phyloP scores from a whole-genome alignment of 2,888 invertebrate species.

The Chironomus riparius region DNA sequence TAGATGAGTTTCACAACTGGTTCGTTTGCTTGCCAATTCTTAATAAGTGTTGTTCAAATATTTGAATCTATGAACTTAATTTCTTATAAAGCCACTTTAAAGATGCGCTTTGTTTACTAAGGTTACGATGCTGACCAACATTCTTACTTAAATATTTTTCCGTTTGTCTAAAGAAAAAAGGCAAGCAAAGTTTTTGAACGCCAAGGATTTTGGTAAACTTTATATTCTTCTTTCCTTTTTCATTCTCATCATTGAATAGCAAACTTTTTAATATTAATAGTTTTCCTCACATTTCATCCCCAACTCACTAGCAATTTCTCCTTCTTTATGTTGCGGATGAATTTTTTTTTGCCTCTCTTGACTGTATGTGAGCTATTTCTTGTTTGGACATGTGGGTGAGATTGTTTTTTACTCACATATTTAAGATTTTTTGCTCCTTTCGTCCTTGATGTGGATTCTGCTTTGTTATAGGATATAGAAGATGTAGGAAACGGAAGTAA shows the following conservation, averaged over 20 bases:
- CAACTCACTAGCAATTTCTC: background rate
- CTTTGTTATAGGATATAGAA: background rate
- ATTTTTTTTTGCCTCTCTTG: background rate
- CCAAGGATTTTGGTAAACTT: slow-evolving; percentile 22
- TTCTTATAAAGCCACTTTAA: too few relatives aligned
- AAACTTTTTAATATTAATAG: slow-evolving; percentile 24
- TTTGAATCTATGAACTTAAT: too few relatives aligned
- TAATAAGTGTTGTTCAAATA: too few relatives aligned
- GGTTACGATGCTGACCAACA: too few relatives aligned
- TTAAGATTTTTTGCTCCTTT: background rate
- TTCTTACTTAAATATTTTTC: background rate
- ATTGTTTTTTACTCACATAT: background rate
- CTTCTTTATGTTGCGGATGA: background rate
- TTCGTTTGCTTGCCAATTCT: too few relatives aligned
- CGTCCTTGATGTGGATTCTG: slow-evolving; percentile 5
- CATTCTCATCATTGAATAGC: slow-evolving; percentile 4
- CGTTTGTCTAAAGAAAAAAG: background rate
- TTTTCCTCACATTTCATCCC: slow-evolving; percentile 11
- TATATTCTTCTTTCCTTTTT: background rate
- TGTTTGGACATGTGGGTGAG: background rate
- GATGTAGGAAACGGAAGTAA: background rate
- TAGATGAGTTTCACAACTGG: too few relatives aligned
- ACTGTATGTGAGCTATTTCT: too few relatives aligned
- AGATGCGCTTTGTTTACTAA: too few relatives aligned
- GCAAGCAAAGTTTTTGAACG: slow-evolving; percentile 5